Evolutionary conservation across 2,113 vertebrate species (phyloP).

Genomic region (Pelmatolapia mariae): DNA sequence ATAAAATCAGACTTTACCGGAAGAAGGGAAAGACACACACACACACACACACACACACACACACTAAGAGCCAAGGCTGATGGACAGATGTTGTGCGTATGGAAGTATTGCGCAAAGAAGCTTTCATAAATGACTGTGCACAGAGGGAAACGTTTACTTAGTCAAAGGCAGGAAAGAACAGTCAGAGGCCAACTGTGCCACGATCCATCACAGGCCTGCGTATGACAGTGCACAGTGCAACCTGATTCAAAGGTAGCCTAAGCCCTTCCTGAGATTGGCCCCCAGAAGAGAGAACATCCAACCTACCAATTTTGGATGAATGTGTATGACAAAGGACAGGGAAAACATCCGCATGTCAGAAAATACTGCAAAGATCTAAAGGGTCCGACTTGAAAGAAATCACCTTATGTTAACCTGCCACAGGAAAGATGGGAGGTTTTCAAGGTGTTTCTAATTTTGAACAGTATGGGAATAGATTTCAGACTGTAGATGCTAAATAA

Average conservation of each 20-base stretch:
- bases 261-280: constrained; percentile 11
- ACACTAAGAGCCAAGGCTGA: constrained; percentile 36
- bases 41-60: not conserved
- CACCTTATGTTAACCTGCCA: not conserved
- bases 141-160: constrained; percentile 68
- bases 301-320: not conserved
- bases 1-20: constrained; percentile 20
- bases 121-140: constrained; percentile 47
- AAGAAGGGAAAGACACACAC: not conserved
- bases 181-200: constrained; percentile 47
- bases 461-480: not conserved
- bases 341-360: not conserved
- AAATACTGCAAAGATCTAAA: not conserved
- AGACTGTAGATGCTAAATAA: not conserved
- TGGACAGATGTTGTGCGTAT: constrained; percentile 53
- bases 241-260: constrained; percentile 22
- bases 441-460: not conserved
- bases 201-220: constrained; percentile 50
- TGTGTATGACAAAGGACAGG: not conserved
- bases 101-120: constrained; percentile 46
- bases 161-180: constrained; percentile 61
- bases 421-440: not conserved
- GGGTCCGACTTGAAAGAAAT: not conserved
- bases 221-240: constrained; percentile 40
- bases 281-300: not conserved